Percentiles rank a stretch among this genome's conserved stretches.
Evolutionary conservation across 2,888 invertebrate species (phyloP).

Genomic region (Plemyria rubiginata): DNA sequence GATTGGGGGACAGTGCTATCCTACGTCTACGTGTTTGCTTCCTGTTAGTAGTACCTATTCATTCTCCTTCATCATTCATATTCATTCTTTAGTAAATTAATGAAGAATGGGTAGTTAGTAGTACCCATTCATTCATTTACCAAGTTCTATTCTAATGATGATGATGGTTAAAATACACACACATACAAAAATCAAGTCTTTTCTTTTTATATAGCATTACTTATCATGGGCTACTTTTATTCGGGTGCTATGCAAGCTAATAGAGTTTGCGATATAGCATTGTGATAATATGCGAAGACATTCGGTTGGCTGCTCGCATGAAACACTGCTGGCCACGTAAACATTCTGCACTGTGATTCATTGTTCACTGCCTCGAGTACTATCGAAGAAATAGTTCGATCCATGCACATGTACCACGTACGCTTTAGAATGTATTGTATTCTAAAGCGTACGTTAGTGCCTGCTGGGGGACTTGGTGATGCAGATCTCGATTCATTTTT

Average conservation of each 20-base stretch:
- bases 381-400: constrained; percentile 3
- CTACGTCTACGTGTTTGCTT: too few species aligned
- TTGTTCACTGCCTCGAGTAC: constrained; percentile 18
- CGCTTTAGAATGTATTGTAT: neutral
- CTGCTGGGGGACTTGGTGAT: neutral
- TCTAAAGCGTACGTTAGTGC: neutral
- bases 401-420: neutral
- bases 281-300: constrained; percentile 24
- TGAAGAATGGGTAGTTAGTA: too few species aligned
- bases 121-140: too few species aligned
- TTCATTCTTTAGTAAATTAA: too few species aligned
- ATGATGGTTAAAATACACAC: too few species aligned
- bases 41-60: too few species aligned
- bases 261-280: constrained; percentile 3
- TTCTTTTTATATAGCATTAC: too few species aligned
- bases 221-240: too few species aligned
- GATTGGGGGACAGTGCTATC: too few species aligned
- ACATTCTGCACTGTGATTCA: constrained; percentile 29
- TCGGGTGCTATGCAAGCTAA: neutral
- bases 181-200: too few species aligned
- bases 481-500: neutral
- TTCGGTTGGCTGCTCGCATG: constrained; percentile 20
- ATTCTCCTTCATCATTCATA: too few species aligned
- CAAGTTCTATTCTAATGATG: too few species aligned
- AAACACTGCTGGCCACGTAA: constrained; percentile 24